phyloP scores from a whole-genome alignment of 2,888 invertebrate species.

The Dorcus parallelipipedus region DNA sequence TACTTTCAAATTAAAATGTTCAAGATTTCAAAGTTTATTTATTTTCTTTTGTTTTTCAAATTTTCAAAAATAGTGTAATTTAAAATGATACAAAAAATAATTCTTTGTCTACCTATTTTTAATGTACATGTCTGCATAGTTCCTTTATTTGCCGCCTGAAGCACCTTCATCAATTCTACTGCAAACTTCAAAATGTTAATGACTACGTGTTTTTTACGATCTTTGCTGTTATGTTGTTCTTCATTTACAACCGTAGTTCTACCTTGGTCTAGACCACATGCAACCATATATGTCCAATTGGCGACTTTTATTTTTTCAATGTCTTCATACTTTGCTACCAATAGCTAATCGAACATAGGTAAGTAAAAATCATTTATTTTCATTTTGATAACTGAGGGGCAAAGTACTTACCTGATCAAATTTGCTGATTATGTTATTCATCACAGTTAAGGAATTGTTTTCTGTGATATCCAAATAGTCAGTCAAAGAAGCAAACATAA shows the following conservation, averaged over 20 bases:
- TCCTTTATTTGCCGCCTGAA: slow-evolving; percentile 59
- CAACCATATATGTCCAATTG: slow-evolving; percentile 97
- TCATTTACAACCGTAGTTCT: slow-evolving; percentile 56
- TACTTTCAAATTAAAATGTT: too few relatives aligned
- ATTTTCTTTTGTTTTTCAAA: too few relatives aligned
- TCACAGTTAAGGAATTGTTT: slow-evolving; percentile 50
- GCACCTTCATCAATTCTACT: slow-evolving; percentile 64
- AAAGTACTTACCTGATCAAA: slow-evolving; percentile 74
- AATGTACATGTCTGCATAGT: slow-evolving; percentile 63
- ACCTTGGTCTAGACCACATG: slow-evolving; percentile 81
- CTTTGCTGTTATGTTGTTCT: slow-evolving; percentile 32
- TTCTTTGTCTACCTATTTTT: slow-evolving; percentile 60
- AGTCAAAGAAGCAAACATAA: slow-evolving; percentile 90
- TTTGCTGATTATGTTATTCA: slow-evolving; percentile 90
- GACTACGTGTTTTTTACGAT: slow-evolving; percentile 46
- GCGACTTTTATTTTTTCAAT: slow-evolving; percentile 97
- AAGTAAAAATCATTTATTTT: too few relatives aligned
- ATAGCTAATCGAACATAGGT: background rate
- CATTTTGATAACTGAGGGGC: background rate
- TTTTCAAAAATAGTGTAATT: too few relatives aligned
- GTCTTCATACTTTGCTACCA: slow-evolving; percentile 44
- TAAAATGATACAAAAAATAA: background rate
- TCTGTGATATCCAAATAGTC: slow-evolving; percentile 54
- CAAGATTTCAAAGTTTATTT: too few relatives aligned
- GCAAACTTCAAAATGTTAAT: slow-evolving; percentile 70